Evolutionary conservation across 2,797 vertebrate species (phyloP), one percentile per base, ranked within the genome.

Genomic region (Sphenopsis melanotis): DNA sequence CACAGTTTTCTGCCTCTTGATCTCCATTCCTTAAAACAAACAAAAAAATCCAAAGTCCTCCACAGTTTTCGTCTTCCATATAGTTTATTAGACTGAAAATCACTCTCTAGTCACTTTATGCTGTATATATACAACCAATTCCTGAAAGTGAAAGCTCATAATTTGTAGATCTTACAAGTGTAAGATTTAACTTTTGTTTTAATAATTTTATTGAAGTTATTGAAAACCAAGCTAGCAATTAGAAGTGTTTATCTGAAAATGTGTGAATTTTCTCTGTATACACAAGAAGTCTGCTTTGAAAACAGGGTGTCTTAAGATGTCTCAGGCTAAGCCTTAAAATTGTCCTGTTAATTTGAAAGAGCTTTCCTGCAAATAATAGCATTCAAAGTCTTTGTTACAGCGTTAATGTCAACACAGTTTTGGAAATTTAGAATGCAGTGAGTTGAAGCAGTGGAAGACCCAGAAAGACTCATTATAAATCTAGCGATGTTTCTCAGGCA

Each of bases 81-180:
- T 5, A 52, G 16, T 46, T 86, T 50, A 46, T 26, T 57, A 52
- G 6, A 4, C 15, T 39, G n/a, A 65, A 87, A 87, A 53, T 41
- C 8, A 53, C n/a, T 60, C 9, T 65, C 5, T 36, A 10, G 23
- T 44, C 29, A 44, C 20, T 63, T 87, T 32, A 39, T 60, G 3
- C 3, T 34, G 5, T 4, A 19, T 3, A 17, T 32, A 46, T 10
- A n/a, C 2, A 63, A 32, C 2, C 11, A 30, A 1, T 30, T 66
- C 27, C 7, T 50, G 39, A 75, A 71, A 27, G 1, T 23, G 11
- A 22, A 52, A 79, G 13, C 5, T 86, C 29, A 21, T 41, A 6
- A 27, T 63, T 47, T 65, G 4, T 57, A 57, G 34, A 23, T 57
- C 7, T 89, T 65, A 36, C 3, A 63, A 21, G 2, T 26, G 1